phyloP scores from a whole-genome alignment of 2,888 invertebrate genomes.

The Agriopis aurantiaria region DNA sequence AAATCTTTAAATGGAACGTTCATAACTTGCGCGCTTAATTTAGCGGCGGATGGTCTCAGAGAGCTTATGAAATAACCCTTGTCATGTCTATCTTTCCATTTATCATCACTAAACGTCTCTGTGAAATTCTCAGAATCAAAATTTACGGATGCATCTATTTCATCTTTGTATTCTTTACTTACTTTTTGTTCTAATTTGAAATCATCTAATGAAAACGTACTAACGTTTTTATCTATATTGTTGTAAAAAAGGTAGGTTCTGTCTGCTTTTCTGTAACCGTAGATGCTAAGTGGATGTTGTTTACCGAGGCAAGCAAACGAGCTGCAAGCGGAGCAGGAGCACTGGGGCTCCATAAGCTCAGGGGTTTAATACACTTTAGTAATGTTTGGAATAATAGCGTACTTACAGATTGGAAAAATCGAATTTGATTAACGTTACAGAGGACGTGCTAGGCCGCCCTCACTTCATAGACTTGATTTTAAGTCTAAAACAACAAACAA shows the following conservation, averaged over 20 bases:
- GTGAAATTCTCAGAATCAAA: background rate
- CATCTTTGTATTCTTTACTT: conserved; percentile 12
- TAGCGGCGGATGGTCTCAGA: conserved; percentile 45
- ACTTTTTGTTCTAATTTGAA: conserved; percentile 1
- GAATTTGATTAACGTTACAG: background rate
- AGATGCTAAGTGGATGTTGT: conserved; percentile 43
- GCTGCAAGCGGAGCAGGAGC: conserved; percentile 57
- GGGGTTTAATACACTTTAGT: background rate
- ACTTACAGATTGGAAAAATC: background rate
- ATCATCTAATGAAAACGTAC: conserved; percentile 6
- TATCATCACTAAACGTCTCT: background rate
- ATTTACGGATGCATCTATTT: background rate
- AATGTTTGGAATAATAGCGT: background rate
- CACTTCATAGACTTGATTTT: background rate
- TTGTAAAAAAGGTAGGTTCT: conserved; percentile 46
- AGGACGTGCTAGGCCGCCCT: no score
- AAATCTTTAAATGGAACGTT: conserved; percentile 58
- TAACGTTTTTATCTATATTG: conserved; percentile 24
- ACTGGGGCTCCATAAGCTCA: conserved; percentile 44
- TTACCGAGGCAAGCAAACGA: conserved; percentile 55
- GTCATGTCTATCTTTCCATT: background rate
- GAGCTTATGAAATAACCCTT: background rate
- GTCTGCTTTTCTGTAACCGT: conserved; percentile 38
- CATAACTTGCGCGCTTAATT: conserved; percentile 66
- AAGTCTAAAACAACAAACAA: background rate